phyloP scores from a whole-genome alignment of 1,140 invertebrate genomes.

The Drosophila ironensis region DNA sequence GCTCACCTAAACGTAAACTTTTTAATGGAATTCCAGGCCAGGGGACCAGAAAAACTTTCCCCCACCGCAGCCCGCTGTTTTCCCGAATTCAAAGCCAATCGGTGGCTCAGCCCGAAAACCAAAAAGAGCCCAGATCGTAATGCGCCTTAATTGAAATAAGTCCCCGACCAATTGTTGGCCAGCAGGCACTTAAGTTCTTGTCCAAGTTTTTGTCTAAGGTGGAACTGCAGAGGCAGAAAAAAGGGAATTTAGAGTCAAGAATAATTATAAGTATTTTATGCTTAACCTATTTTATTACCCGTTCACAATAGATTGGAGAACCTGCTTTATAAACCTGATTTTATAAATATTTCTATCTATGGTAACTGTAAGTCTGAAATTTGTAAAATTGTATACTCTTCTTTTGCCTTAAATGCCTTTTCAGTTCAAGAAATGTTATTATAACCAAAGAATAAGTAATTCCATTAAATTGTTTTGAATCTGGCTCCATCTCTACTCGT shows the following conservation, averaged over 20 bases:
- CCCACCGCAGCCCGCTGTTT: not conserved
- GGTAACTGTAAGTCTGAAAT: too few species aligned
- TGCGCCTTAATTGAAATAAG: constrained; percentile 81
- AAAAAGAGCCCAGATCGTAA: constrained; percentile 58
- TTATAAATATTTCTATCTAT: too few species aligned
- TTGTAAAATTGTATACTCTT: too few species aligned
- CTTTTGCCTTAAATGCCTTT: too few species aligned
- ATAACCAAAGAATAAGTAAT: too few species aligned
- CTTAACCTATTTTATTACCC: too few species aligned
- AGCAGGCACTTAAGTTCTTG: constrained; percentile 66
- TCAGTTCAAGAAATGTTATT: too few species aligned
- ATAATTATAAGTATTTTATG: not conserved
- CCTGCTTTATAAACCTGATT: too few species aligned
- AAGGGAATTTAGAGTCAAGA: too few species aligned
- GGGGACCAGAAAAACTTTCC: constrained; percentile 69
- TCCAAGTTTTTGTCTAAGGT: constrained; percentile 42
- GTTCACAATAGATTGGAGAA: too few species aligned
- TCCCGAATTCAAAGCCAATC: constrained; percentile 43
- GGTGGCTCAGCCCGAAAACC: constrained; percentile 37
- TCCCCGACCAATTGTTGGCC: constrained; percentile 75
- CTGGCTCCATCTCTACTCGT: too few species aligned
- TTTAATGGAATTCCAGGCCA: constrained; percentile 66
- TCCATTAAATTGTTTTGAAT: too few species aligned
- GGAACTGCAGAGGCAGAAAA: not conserved
- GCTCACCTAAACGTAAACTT: constrained; percentile 53